Evolutionary conservation across 2,797 vertebrate genomes (phyloP), one percentile per base, ranked within the genome.

Genomic region (Enteromius trimaculatus): DNA sequence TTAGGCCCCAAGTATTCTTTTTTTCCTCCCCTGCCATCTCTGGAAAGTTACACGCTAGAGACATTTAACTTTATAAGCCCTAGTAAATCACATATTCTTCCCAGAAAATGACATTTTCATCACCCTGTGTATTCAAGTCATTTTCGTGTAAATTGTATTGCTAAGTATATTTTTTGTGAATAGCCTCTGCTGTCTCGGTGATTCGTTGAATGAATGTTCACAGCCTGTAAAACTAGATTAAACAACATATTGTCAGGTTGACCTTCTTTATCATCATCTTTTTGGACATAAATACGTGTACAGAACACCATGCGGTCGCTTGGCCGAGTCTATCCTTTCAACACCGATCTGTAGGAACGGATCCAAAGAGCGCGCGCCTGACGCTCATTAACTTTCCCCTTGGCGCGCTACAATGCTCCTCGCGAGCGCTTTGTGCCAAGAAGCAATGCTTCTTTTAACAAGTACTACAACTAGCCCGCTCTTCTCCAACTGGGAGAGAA

Each of bases 371-470:
- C 93, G 94, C 68, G 90, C 95, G 95, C 94, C 95, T 95, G 94
- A 95, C 96, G 95, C 96, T 98, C 96, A 97, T 98, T 99, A 98
- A 98, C 96, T 97, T 95, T 82, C 94, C 95, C 95, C 95, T 95
- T 95, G 95, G 95, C 95, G 94, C 94, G 94, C 95, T 91, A 95
- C 94, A 96, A 95, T 95, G 94, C 95, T 94, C 95, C 95, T 96
- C 92, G 94, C 94, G 92, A 95, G 95, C 94, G 95, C 95, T 96
- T 97, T 97, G 96, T 97, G 95, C 95, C 95, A 95, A 96, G 95
- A 95, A 94, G 95, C 95, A 92, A 94, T 92, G 94, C 92, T 95
- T 95, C 95, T 95, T 93, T 94, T 95, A 96, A 95, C 95, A 93
- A 95, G 93, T 87, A 85, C 83, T 80, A 86, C 81, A 82, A 92